Evolutionary conservation across 2,888 invertebrate species (phyloP).

Genomic region (Thereva unica): DNA sequence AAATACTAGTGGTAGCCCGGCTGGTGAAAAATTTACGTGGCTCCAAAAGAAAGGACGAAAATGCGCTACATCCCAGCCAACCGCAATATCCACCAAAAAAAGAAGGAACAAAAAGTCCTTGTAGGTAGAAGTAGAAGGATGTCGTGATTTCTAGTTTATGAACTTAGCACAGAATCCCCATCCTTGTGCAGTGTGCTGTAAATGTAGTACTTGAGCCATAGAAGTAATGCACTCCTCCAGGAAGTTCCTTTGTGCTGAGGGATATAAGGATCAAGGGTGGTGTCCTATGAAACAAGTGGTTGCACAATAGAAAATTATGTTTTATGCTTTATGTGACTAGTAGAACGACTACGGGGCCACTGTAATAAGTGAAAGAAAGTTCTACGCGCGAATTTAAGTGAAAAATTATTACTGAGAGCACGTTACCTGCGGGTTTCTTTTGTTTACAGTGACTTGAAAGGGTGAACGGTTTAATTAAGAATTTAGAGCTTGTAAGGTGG

Average conservation of each 20-base stretch:
- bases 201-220: conserved; percentile 10
- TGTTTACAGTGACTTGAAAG: neutral
- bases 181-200: conserved; percentile 6
- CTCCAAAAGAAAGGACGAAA: conserved; percentile 27
- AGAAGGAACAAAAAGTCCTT: too few relatives aligned
- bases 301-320: conserved; percentile 35
- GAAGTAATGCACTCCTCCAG: conserved; percentile 18
- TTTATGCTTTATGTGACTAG: conserved; percentile 23
- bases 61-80: neutral
- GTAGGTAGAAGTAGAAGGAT: conserved; percentile 17
- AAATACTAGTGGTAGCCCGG: conserved; percentile 7
- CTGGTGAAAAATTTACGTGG: conserved; percentile 32
- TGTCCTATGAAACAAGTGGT: conserved; percentile 27
- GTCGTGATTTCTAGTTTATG: conserved; percentile 33
- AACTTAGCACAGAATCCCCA: conserved; percentile 14
- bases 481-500: too few relatives aligned
- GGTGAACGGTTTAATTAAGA: too few relatives aligned
- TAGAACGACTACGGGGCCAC: neutral
- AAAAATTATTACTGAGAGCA: conserved; percentile 22
- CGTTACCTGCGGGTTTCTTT: conserved; percentile 17
- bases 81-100: conserved; percentile 21
- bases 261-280: conserved; percentile 12
- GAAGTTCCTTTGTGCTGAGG: conserved; percentile 22
- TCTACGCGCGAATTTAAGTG: conserved; percentile 29
- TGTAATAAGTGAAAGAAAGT: conserved; percentile 13